Conservation (phyloP, 2,113 vertebrate genomes). For the Neodontobutis hainanensis region DNA sequence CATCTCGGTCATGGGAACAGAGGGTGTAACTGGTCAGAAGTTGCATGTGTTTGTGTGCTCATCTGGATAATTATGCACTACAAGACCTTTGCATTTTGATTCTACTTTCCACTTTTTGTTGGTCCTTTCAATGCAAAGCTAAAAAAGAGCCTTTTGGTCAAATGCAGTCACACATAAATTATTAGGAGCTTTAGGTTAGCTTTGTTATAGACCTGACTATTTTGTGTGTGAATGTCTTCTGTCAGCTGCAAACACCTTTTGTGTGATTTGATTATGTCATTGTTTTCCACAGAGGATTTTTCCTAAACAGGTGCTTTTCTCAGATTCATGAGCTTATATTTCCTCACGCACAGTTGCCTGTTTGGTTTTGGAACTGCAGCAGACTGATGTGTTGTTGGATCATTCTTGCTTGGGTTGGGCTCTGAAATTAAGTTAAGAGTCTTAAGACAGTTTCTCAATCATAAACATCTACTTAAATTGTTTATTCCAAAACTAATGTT, state of each 20-base stretch:
- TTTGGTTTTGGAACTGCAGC: too few relatives aligned
- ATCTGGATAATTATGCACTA: constrained; percentile 7
- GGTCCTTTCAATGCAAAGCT: constrained; percentile 16
- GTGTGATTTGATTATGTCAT: constrained; percentile 24
- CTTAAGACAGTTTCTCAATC: too few relatives aligned
- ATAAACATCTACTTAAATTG: too few relatives aligned
- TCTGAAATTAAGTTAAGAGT: too few relatives aligned
- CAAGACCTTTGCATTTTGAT: constrained; percentile 31
- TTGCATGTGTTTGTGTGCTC: constrained; percentile 23
- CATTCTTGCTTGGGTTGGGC: too few relatives aligned
- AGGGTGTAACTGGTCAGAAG: constrained; percentile 43
- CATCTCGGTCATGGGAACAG: constrained; percentile 46
- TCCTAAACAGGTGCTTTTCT: constrained; percentile 35
- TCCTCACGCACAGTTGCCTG: too few relatives aligned
- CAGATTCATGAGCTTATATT: constrained; percentile 1
- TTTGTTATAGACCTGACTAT: constrained; percentile 5
- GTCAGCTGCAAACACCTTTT: constrained; percentile 13
- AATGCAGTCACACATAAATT: constrained; percentile 50
- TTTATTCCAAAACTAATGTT: too few relatives aligned
- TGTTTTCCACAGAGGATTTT: constrained; percentile 21
- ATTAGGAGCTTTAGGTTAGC: constrained; percentile 14
- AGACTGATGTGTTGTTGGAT: too few relatives aligned
- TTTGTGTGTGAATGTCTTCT: constrained; percentile 46
- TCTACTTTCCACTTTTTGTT: constrained; percentile 18
- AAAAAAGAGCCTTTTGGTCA: constrained; percentile 49